Base-by-base conservation (phyloP, 1,140 invertebrate species). In the Cyclargus thomasi region DNA sequence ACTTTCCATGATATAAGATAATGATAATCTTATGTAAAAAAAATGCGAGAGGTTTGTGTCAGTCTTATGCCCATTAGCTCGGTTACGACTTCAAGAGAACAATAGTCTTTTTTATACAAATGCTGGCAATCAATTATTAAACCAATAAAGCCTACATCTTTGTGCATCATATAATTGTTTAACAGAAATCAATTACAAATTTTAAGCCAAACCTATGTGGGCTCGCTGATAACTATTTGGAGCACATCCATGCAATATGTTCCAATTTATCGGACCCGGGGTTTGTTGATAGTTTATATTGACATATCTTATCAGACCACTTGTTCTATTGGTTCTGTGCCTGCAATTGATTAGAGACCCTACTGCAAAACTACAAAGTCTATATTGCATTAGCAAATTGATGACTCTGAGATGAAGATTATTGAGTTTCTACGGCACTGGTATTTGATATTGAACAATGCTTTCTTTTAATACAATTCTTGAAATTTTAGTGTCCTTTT, bases 401-500 rank as follows among this genome's bases (percentile, higher is more conserved):
- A 18, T 7, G 10, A 10, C 20, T 20, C 18, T 20, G 10, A 20
- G 55, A 59, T 20, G 55, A 20, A 59, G 55, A 59, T 59, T 20
- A 55, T 55, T 59, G 10, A 21, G 55, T 20, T 59, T 59, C 20
- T 20, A 8, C 7, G 21, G 55, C 55, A 59, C 7, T 59, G 55
- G 55, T 59, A 59, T 59, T 59, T 59, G 55, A 59, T 22, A 59
- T 21, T 59, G 55, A 59, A 59, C 18, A 17, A 55, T 17, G 18
- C 55, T 59, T 20, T 22, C 55, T 59, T 59, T 59, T 59, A 0
- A 59, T 47, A 11, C 14, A 47, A 47, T 47, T 47, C 39, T 47
- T 47, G 39, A 47, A 47, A 47, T 29, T 29, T 29, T 8, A 29
- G 29, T 29, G 39, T 14, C 14, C 39, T 47, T 8, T 11, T 47